phyloP scores from a whole-genome alignment of 2,888 invertebrate genomes.

The Quadroppia sp. region DNA sequence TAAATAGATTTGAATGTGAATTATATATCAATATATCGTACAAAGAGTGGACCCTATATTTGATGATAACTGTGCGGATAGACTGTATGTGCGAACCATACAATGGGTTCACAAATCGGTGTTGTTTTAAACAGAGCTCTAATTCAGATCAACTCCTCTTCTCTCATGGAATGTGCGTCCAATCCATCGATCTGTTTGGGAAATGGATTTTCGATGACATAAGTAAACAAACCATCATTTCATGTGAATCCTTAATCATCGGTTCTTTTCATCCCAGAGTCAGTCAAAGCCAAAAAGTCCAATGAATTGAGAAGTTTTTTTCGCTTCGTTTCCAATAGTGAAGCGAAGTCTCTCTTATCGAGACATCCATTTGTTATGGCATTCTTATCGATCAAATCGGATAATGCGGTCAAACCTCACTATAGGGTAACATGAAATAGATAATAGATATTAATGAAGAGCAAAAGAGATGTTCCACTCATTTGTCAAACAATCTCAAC shows the following conservation, averaged over 20 bases:
- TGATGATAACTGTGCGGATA: background rate
- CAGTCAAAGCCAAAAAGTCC: conserved; percentile 23
- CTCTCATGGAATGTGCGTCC: background rate
- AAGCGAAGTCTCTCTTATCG: background rate
- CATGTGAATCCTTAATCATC: background rate
- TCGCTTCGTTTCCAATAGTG: conserved; percentile 19
- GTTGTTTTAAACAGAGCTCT: background rate
- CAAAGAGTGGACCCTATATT: conserved; percentile 25
- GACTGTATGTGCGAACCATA: conserved; percentile 5
- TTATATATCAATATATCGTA: background rate
- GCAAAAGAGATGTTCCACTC: no score
- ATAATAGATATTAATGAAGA: background rate
- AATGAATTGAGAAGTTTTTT: conserved; percentile 7
- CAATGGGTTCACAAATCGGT: background rate
- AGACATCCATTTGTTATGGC: conserved; percentile 22
- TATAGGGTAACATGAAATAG: conserved; percentile 11
- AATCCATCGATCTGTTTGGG: background rate
- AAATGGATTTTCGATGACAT: background rate
- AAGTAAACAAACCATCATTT: background rate
- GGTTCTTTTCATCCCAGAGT: background rate
- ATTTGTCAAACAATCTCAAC: no score
- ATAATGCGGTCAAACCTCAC: conserved; percentile 33
- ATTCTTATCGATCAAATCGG: conserved; percentile 18
- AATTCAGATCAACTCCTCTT: background rate
- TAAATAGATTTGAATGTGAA: no score